phyloP scores from a whole-genome alignment of 2,113 vertebrate genomes.

The Oxyura jamaicensis region DNA sequence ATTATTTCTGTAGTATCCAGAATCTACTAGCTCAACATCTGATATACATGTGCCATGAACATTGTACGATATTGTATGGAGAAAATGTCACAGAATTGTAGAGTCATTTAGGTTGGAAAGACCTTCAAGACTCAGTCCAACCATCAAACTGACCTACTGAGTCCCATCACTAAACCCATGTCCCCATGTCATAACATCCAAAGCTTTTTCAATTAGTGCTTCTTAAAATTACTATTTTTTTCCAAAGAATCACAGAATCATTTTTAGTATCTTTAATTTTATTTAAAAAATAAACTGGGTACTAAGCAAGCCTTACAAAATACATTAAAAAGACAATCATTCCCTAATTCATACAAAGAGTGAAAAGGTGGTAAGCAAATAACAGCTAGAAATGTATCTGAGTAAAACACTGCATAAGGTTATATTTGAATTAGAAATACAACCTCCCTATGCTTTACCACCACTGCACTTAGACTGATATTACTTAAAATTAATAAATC shows the following conservation, averaged over 20 bases:
- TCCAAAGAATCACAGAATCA: background rate
- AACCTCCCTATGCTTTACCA: background rate
- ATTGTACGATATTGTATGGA: background rate
- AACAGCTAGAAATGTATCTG: background rate
- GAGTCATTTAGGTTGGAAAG: background rate
- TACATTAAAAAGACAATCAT: fast-evolving
- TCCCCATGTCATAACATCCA: background rate
- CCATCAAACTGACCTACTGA: background rate
- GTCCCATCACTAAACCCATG: too few species aligned
- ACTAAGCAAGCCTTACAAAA: background rate
- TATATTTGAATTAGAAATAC: background rate
- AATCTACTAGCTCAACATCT: background rate
- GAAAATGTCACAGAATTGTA: background rate
- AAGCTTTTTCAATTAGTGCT: background rate
- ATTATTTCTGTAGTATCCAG: background rate
- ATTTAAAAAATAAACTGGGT: background rate
- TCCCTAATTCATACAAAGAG: background rate
- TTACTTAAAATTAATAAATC: background rate
- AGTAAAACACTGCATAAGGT: fast-evolving
- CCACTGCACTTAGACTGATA: background rate
- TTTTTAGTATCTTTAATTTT: background rate
- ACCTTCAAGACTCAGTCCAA: background rate
- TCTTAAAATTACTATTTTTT: background rate
- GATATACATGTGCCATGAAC: background rate
- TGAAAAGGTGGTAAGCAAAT: background rate